A percentile compares a stretch with the other conserved stretches of the same genome.
Evolutionary conservation across 2,888 invertebrate species (phyloP).

Genomic region (Aromia moschata): DNA sequence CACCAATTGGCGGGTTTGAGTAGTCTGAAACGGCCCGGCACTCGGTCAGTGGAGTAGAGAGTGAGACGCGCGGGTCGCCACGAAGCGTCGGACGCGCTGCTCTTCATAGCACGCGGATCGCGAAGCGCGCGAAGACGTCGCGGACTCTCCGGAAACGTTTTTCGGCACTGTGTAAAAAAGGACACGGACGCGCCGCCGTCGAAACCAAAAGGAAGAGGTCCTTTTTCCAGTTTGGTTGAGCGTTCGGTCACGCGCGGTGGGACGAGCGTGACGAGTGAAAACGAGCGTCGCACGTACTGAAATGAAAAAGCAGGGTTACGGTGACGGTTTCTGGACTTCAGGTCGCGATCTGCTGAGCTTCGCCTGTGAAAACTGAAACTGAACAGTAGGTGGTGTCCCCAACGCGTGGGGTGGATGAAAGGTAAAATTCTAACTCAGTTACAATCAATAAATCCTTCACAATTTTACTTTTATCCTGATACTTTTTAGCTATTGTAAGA

Average conservation of each 20-base stretch:
- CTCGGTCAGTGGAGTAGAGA: conserved; percentile 57
- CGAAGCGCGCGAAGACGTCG: conserved; percentile 9
- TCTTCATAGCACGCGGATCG: conserved; percentile 18
- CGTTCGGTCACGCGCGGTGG: background rate
- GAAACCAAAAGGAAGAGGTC: no score
- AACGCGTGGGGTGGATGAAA: background rate
- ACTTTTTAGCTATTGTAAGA: no score
- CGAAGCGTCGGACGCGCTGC: conserved; percentile 2
- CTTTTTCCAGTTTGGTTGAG: background rate
- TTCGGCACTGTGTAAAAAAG: no score
- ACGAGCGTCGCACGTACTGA: conserved; percentile 5
- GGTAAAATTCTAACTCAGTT: no score
- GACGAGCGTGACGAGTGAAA: conserved; percentile 4
- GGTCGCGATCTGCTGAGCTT: conserved; percentile 3
- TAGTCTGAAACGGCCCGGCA: conserved; percentile 35
- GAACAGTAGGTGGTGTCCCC: background rate
- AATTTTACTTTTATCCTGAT: no score
- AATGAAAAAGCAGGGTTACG: conserved; percentile 11
- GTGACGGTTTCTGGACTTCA: conserved; percentile 10
- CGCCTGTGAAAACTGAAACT: background rate
- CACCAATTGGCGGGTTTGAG: conserved; percentile 31
- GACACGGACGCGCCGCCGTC: no score
- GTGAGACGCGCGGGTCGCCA: conserved; percentile 39
- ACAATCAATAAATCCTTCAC: no score
- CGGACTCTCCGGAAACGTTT: no score